Evolutionary conservation across 2,113 vertebrate genomes (phyloP).

Genomic region (Gobius niger): DNA sequence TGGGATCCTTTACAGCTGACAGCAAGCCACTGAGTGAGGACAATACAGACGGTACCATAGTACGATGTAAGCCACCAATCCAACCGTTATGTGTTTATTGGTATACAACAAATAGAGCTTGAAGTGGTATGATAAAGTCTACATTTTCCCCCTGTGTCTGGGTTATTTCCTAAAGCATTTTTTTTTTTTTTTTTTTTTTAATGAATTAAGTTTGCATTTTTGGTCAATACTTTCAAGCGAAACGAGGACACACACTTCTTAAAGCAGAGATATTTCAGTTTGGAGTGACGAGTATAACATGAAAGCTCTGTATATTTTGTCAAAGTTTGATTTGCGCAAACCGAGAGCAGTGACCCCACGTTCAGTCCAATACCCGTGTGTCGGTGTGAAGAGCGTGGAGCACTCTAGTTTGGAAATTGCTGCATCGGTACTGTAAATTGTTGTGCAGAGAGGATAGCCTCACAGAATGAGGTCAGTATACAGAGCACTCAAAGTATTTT

Average conservation of each 20-base stretch:
- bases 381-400: neutral
- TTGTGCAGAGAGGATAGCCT: neutral
- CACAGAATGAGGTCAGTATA: slow-evolving; percentile 1
- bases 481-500: neutral
- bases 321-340: slow-evolving; percentile 8
- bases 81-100: too few species aligned
- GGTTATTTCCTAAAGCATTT: too few species aligned
- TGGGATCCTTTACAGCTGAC: slow-evolving; percentile 44
- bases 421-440: neutral
- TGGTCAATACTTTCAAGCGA: too few species aligned
- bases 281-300: slow-evolving; percentile 13
- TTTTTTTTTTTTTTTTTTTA: too few species aligned
- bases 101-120: too few species aligned
- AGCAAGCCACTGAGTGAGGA: slow-evolving; percentile 32
- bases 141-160: too few species aligned
- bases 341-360: neutral
- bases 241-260: neutral
- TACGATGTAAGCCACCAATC: slow-evolving; percentile 4
- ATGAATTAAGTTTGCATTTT: too few species aligned
- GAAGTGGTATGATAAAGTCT: too few species aligned
- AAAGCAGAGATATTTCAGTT: slow-evolving; percentile 3
- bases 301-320: neutral
- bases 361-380: neutral
- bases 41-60: slow-evolving; percentile 8
- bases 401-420: slow-evolving; percentile 13